Percentiles rank a stretch among this genome's conserved stretches.
Evolutionary conservation across 2,797 vertebrate species (phyloP).

Genomic region (Hoplostethus atlanticus): DNA sequence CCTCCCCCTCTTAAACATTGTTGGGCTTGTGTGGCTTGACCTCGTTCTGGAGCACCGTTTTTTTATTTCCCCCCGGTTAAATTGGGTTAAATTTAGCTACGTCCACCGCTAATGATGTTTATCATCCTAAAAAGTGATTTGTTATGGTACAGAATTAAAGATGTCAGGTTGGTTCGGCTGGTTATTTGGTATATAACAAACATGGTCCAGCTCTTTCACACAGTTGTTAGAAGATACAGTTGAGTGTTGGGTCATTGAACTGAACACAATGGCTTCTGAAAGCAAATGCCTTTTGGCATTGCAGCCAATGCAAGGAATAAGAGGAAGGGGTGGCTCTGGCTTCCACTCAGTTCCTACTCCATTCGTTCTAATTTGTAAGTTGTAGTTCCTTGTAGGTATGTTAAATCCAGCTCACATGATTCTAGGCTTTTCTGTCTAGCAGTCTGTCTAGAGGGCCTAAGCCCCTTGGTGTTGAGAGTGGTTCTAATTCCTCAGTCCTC

Average conservation of each 20-base stretch:
- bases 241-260: slow-evolving; percentile 26
- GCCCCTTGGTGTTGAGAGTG: slow-evolving; percentile 41
- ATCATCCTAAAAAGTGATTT: background rate
- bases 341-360: slow-evolving; percentile 8
- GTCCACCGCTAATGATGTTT: background rate
- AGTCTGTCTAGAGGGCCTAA: slow-evolving; percentile 52
- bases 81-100: slow-evolving; percentile 62
- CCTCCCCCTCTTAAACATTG: slow-evolving; percentile 62
- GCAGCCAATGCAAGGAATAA: slow-evolving; percentile 23
- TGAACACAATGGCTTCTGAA: slow-evolving; percentile 43
- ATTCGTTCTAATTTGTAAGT: slow-evolving; percentile 39
- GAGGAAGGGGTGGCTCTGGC: slow-evolving; percentile 5
- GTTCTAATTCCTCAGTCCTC: slow-evolving; percentile 49
- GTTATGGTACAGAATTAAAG: background rate
- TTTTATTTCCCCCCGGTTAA: slow-evolving; percentile 60
- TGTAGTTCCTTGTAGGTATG: slow-evolving; percentile 62
- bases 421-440: slow-evolving; percentile 47
- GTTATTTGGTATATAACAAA: background rate
- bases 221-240: slow-evolving; percentile 11
- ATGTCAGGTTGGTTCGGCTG: background rate
- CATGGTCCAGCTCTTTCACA: background rate
- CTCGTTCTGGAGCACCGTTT: slow-evolving; percentile 64
- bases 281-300: slow-evolving; percentile 53
- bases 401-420: slow-evolving; percentile 76
- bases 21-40: slow-evolving; percentile 76